phyloP scores from a whole-genome alignment of 2,888 invertebrate species.

The Molorchus minor region DNA sequence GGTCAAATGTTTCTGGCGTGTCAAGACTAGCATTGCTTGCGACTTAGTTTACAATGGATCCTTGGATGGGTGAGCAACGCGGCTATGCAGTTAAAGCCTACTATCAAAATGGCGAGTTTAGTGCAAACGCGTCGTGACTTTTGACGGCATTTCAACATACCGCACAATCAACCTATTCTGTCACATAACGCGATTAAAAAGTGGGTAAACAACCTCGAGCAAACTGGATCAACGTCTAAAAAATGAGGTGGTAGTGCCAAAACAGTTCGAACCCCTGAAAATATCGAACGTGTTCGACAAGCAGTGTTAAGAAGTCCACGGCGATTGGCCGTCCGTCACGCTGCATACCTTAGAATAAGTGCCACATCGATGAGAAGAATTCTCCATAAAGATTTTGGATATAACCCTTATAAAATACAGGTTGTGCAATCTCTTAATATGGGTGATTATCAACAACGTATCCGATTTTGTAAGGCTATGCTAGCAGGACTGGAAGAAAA shows the following conservation, averaged over 20 bases:
- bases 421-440: not conserved
- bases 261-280: not conserved
- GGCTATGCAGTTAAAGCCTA: not conserved
- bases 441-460: not conserved
- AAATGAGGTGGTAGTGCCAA: not conserved
- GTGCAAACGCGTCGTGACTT: not conserved
- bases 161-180: not conserved
- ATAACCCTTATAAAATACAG: not conserved
- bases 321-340: not conserved
- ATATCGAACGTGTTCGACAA: not conserved
- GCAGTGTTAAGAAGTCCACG: not conserved
- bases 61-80: not conserved
- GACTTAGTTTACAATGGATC: not conserved
- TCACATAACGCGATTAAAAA: not conserved
- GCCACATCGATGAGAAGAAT: not conserved
- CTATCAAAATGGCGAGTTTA: not conserved
- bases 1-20: not conserved
- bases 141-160: not conserved
- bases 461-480: not conserved
- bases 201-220: not conserved
- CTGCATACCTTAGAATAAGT: not conserved
- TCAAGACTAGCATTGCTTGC: not conserved
- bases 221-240: not conserved
- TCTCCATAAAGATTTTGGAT: not conserved
- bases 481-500: not conserved